A percentile compares a stretch with the other conserved stretches of the same genome.
Evolutionary conservation across 2,888 invertebrate genomes (phyloP).

Genomic region (Drosophila engyochracea): DNA sequence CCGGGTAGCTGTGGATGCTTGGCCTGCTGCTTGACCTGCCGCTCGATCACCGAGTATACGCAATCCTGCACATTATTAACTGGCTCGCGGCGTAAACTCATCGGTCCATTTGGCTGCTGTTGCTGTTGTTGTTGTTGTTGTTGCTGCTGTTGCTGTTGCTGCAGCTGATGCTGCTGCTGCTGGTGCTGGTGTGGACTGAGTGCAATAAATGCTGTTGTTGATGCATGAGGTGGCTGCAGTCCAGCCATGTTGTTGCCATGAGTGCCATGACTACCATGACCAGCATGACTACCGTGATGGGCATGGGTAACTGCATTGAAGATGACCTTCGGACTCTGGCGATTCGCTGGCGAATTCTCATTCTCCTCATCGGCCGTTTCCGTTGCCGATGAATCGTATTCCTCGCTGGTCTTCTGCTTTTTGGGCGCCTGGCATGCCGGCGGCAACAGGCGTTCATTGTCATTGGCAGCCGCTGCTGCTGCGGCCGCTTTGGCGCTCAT

Average conservation of each 20-base stretch:
- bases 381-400: constrained; percentile 91
- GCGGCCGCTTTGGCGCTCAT: constrained; percentile 51
- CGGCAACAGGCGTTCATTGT: constrained; percentile 84
- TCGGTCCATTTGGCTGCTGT: constrained; percentile 55
- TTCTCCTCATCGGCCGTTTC: constrained; percentile 96
- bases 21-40: constrained; percentile 90
- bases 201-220: constrained; percentile 4
- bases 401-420: constrained; percentile 87
- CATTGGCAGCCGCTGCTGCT: constrained; percentile 47
- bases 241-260: constrained; percentile 61
- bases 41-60: constrained; percentile 93
- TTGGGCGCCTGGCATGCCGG: constrained; percentile 85
- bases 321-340: constrained; percentile 86
- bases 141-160: constrained; percentile 14
- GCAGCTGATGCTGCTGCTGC: constrained; percentile 10
- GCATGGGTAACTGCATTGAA: constrained; percentile 71
- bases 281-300: constrained; percentile 29
- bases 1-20: constrained; percentile 85
- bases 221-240: constrained; percentile 62
- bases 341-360: constrained; percentile 87
- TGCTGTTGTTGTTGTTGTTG: constrained; percentile 13
- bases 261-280: not conserved
- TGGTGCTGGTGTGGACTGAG: constrained; percentile 22
- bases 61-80: constrained; percentile 91
- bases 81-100: constrained; percentile 73